Base-by-base conservation (phyloP, 2,888 invertebrate genomes). In the Eurois occulta region DNA sequence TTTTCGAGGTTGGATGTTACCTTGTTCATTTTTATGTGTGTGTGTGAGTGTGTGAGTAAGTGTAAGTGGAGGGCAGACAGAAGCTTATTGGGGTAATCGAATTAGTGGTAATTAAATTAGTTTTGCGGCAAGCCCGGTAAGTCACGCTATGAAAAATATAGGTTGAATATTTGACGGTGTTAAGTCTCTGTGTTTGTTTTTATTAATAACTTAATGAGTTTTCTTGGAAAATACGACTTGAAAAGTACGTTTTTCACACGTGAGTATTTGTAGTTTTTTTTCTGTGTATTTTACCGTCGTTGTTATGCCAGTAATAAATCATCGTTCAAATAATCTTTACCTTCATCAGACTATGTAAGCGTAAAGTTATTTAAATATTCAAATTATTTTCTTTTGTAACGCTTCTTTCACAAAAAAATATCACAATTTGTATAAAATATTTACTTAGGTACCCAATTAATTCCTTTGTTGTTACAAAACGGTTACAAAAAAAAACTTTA, bases 31-130 rank as follows among this genome's bases (percentile, higher is more conserved):
- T 78, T 76, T 62, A 2, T 77, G 67, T 71, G 62, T 41, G 77
- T 81, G 43, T 80, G 70, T 77, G 72, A 73, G 68, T 48, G 65
- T 58, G 58, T 74, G 46, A 87, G 89, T 91, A 87, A 87, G 90
- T 88, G 89, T 90, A 90, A 87, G 87, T 90, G 89, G 91, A 91
- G 89, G 90, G 90, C 90, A 89, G 87, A 79, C 86, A 81, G 87
- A 81, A 90, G 93, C 92, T 93, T 95, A 94, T 91, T 91, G 89
- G 86, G 88, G 91, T 96, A 96, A 96, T 96, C 92, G 93, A 95
- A 96, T 96, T 96, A 96, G 93, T 81, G 77, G 75, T 96, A 96
- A 96, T 96, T 95, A 90, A 95, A 95, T 96, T 96, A 95, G 92
- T 93, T 91, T 91, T 83, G 89, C 92, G 90, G 90, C 83, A 87